Base-by-base conservation (phyloP, 1,140 invertebrate species). In the Nasonia longicornis region DNA sequence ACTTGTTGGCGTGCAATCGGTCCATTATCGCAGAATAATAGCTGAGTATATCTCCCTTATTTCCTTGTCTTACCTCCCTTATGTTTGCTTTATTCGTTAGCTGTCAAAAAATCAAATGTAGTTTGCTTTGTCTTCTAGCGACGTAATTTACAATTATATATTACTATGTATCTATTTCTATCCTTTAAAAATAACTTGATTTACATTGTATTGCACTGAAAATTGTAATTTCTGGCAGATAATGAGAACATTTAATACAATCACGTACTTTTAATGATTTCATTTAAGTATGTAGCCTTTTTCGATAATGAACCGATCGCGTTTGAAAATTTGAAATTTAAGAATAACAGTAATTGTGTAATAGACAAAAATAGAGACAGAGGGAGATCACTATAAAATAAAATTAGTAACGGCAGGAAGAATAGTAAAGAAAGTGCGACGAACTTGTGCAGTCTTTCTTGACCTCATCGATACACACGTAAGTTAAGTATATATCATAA, bases 401-500 rank as follows among this genome's bases (percentile, higher is more conserved):
- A 35, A 38, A 71, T 71, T 12, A 70, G n/a, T 70, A 26, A 71
- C 22, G 35, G 35, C 69, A 71, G 69, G 12, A 71, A 71, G 14
- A 48, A 71, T 20, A 71, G 69, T 7, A 70, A 70, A 31, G 31
- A 70, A 70, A 70, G 71, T 73, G 71, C 42, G 38, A 73, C n/a
- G 26, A 73, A 73, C 22, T 73, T 73, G 69, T 73, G 71, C 71
- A 73, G 42, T 73, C 71, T 73, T 73, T 52, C 45, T 42, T 73
- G 45, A 73, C 42, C 10, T 48, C 4, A 73, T 45, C 2, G 14
- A 48, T 31, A n/a, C 29, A 42, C 38, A 73, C 31, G n/a, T 71
- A 71, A 71, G 45, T 48, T 48, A 14, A 48, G 10, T 14, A 48
- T 35, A 8, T 35, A 71, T 71, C 22, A 29, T 20, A 35, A 38